Percentiles rank a stretch among this genome's conserved stretches.
These are phyloP conservation scores for Hyposmocoma kahamanoa DNA, from an alignment of 1,140 invertebrate species.

Conservation along the genomic window DNA sequence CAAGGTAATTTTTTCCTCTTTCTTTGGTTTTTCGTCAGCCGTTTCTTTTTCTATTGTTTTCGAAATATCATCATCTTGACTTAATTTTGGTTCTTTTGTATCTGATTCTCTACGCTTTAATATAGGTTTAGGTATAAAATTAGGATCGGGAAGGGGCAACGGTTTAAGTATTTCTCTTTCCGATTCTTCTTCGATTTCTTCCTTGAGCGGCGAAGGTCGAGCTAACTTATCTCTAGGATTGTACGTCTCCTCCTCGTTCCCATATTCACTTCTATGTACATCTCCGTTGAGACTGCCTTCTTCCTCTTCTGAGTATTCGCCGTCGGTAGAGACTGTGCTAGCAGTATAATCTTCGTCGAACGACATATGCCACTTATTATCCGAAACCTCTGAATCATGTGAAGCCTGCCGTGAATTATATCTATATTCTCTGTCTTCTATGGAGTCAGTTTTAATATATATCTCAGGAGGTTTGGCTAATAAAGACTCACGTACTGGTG, in stretches of 20 bases:
- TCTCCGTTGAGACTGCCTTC: slow-evolving; percentile 73
- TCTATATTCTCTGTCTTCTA: slow-evolving; percentile 37
- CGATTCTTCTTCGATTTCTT: slow-evolving; percentile 65
- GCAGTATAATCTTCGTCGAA: slow-evolving; percentile 77
- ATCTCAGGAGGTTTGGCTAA: slow-evolving; percentile 28
- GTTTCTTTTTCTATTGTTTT: slow-evolving; percentile 16
- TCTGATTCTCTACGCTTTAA: slow-evolving; percentile 74
- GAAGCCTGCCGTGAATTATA: slow-evolving; percentile 23
- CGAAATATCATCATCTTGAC: slow-evolving; percentile 41
- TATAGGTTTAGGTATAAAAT: slow-evolving; percentile 84
- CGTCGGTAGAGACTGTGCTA: slow-evolving; percentile 74
- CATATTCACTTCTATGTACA: slow-evolving; percentile 71
- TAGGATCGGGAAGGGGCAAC: slow-evolving; percentile 75
- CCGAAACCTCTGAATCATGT: slow-evolving; percentile 35
- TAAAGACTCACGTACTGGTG: slow-evolving; percentile 4
- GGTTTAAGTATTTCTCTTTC: slow-evolving; percentile 74
- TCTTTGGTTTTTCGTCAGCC: slow-evolving; percentile 29
- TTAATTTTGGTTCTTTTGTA: slow-evolving; percentile 24
- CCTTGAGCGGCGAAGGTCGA: slow-evolving; percentile 34
- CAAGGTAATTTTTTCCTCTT: slow-evolving; percentile 41
- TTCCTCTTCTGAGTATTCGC: slow-evolving; percentile 66
- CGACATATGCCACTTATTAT: slow-evolving; percentile 54
- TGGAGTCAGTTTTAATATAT: slow-evolving; percentile 44
- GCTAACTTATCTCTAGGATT: slow-evolving; percentile 75
- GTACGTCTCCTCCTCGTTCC: slow-evolving; percentile 79